Evolutionary conservation across 2,888 invertebrate species (phyloP).

Genomic region (Atethmia centrago): DNA sequence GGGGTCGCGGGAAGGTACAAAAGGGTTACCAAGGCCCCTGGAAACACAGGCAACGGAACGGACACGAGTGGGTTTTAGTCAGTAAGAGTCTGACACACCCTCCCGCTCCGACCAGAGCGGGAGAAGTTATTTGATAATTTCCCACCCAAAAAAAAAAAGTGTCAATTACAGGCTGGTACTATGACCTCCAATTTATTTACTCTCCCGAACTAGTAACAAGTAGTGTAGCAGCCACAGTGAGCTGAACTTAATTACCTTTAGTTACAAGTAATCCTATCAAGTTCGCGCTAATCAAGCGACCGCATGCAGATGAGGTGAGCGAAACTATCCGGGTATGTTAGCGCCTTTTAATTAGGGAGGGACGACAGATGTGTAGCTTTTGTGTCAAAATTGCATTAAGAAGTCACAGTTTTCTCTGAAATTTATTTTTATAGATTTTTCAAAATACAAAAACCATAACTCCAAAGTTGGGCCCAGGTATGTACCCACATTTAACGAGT

Average conservation of each 20-base stretch:
- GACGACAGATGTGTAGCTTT: not conserved
- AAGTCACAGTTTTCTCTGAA: not conserved
- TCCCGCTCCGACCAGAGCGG: no score
- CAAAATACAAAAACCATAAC: no score
- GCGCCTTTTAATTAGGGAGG: constrained; percentile 9
- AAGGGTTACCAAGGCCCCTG: no score
- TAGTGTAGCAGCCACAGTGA: constrained; percentile 1
- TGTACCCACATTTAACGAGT: no score
- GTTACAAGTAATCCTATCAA: constrained; percentile 59
- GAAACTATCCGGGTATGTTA: constrained; percentile 31
- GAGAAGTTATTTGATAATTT: no score
- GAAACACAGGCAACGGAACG: no score
- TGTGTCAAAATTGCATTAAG: no score
- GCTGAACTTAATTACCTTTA: constrained; percentile 52
- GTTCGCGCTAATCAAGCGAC: constrained; percentile 56
- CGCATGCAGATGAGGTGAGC: constrained; percentile 53
- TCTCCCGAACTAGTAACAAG: not conserved
- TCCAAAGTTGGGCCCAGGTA: no score
- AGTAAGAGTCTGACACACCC: no score
- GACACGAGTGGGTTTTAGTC: no score
- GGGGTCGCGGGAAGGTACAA: no score
- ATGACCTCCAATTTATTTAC: constrained; percentile 1
- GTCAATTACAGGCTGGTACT: not conserved
- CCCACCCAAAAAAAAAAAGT: no score
- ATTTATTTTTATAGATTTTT: not conserved